Conservation (phyloP, 2,113 vertebrate species). For the Pseudopodoces humilis region DNA sequence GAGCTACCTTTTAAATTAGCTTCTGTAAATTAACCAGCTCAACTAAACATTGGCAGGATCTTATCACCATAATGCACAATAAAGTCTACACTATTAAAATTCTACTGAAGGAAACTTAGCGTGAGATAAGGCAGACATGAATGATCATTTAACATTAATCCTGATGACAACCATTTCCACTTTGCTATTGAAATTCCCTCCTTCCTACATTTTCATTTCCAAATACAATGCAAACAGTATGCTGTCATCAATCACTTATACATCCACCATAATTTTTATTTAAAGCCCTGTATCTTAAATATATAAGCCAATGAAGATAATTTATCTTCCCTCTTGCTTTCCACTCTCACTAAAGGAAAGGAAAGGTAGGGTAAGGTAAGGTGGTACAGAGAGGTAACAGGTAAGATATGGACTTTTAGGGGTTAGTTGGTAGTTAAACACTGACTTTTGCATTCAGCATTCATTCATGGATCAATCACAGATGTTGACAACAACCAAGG, state of each 20-base stretch:
- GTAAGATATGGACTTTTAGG: neutral
- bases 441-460: neutral
- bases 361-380: neutral
- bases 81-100: constrained; percentile 68
- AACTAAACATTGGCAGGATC: constrained; percentile 33
- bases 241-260: constrained; percentile 45
- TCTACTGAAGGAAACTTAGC: constrained; percentile 34
- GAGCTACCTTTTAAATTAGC: constrained; percentile 62
- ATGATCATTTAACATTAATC: constrained; percentile 67
- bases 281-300: neutral
- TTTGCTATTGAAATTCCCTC: constrained; percentile 19
- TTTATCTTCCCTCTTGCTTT: constrained; percentile 10
- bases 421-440: neutral
- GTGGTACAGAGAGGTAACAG: neutral
- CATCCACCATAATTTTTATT: constrained; percentile 30
- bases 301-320: neutral
- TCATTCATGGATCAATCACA: neutral
- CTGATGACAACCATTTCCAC: constrained; percentile 48
- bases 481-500: neutral
- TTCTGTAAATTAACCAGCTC: constrained; percentile 55
- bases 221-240: constrained; percentile 41
- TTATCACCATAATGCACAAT: constrained; percentile 53
- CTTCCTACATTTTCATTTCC: constrained; percentile 49
- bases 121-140: constrained; percentile 31
- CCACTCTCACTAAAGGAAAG: neutral